Conservation (phyloP, 2,113 vertebrate genomes). For the Toxostoma redivivum region DNA sequence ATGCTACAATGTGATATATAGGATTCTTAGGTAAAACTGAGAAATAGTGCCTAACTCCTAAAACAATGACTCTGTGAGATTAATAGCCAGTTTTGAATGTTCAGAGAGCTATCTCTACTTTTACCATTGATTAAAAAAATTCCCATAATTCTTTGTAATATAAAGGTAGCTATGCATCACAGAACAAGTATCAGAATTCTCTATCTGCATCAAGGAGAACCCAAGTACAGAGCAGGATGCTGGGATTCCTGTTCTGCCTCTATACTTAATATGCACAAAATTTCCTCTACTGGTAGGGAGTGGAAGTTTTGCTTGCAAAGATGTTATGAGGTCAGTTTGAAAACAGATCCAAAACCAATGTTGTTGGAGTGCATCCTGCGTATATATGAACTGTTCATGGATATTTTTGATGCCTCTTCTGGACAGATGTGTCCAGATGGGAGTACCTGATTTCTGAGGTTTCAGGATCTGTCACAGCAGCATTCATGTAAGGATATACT, state of each 20-base stretch:
- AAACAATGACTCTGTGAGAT: not conserved
- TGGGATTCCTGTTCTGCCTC: not conserved
- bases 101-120: not conserved
- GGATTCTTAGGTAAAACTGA: not conserved
- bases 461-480: not conserved
- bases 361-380: not conserved
- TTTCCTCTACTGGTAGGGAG: not conserved
- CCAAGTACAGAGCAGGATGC: not conserved
- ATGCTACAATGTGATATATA: not conserved
- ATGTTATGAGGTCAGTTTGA: not conserved
- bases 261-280: not conserved
- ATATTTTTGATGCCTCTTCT: not conserved
- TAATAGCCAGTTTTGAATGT: not conserved
- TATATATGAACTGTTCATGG: rapidly evolving
- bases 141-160: not conserved
- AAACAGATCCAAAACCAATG: not conserved
- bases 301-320: not conserved
- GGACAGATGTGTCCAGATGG: not conserved
- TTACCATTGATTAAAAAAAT: not conserved
- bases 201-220: not conserved
- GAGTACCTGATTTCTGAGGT: not conserved
- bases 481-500: not conserved
- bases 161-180: not conserved
- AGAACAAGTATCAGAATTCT: not conserved
- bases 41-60: not conserved